These are phyloP conservation scores for Actinopyga echinites DNA, from an alignment of 53 echinoderm and acorn worm genomes.

Conservation along the genomic window DNA sequence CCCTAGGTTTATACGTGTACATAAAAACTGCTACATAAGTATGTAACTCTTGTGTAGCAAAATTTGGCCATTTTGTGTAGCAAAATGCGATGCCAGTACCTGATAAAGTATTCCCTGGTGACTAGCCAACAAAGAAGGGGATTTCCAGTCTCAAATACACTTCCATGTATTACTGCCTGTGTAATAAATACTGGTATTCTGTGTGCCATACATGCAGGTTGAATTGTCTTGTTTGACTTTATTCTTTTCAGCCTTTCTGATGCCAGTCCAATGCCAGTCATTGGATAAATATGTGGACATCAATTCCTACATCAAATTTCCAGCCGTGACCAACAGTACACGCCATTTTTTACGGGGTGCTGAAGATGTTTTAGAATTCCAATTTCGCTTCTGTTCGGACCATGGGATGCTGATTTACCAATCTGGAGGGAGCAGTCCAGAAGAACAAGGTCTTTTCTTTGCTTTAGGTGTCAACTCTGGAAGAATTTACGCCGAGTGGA, in stretches of 20 bases:
- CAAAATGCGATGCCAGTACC: too few species aligned
- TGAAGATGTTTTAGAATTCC: constrained; percentile 80
- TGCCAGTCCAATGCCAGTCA: constrained; percentile 43
- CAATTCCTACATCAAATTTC: constrained; percentile 87
- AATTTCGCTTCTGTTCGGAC: constrained; percentile 94
- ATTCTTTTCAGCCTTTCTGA: constrained; percentile 50
- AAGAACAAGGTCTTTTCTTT: constrained; percentile 76
- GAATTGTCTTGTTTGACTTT: not conserved
- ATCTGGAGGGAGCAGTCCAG: constrained; percentile 68
- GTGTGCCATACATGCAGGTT: too few species aligned
- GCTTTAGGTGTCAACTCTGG: constrained; percentile 78
- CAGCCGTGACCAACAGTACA: constrained; percentile 56
- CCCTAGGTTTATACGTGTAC: too few species aligned
- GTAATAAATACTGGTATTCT: too few species aligned
- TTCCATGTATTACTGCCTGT: too few species aligned
- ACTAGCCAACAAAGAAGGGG: too few species aligned
- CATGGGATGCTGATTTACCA: constrained; percentile 97
- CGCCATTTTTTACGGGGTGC: constrained; percentile 79
- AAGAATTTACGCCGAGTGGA: constrained; percentile 90
- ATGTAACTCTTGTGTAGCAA: too few species aligned
- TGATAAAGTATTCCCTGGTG: too few species aligned
- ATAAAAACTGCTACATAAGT: too few species aligned
- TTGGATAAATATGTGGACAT: constrained; percentile 90
- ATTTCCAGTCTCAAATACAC: too few species aligned
- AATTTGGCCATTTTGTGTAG: too few species aligned